A percentile compares a stretch with the other conserved stretches of the same genome.
phyloP scores from a whole-genome alignment of 1,140 invertebrate genomes.

The Drosophila willistoni region DNA sequence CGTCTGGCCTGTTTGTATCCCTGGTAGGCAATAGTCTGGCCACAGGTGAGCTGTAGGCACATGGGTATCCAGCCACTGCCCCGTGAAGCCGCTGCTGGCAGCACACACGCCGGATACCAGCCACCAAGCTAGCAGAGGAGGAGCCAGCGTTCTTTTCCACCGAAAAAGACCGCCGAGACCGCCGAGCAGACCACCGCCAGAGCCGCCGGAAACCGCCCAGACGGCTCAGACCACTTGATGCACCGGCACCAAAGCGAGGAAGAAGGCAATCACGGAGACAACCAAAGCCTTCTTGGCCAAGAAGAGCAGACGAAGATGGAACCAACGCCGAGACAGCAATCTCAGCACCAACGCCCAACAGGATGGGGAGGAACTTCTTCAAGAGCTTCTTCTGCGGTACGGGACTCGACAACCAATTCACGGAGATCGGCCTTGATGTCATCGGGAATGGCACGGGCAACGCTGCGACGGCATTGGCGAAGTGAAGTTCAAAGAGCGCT shows the following conservation, averaged over 20 bases:
- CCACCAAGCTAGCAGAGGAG: constrained; percentile 60
- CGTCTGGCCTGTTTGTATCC: constrained; percentile 82
- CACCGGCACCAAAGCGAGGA: constrained; percentile 85
- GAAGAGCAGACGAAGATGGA: constrained; percentile 86
- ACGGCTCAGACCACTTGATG: constrained; percentile 85
- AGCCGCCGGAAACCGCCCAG: constrained; percentile 68
- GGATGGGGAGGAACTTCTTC: constrained; percentile 85
- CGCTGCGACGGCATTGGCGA: constrained; percentile 84
- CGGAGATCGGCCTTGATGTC: constrained; percentile 85
- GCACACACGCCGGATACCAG: constrained; percentile 78
- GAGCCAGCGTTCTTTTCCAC: constrained; percentile 73
- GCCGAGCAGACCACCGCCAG: constrained; percentile 75
- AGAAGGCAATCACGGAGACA: constrained; percentile 86
- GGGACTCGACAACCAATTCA: constrained; percentile 86
- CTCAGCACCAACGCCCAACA: constrained; percentile 86
- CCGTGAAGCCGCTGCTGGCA: constrained; percentile 65
- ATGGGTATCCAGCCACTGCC: constrained; percentile 79
- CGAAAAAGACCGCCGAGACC: constrained; percentile 78
- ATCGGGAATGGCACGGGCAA: constrained; percentile 83
- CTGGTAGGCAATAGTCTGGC: constrained; percentile 84
- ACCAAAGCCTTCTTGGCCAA: constrained; percentile 88
- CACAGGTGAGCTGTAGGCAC: constrained; percentile 82
- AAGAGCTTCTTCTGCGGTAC: constrained; percentile 87
- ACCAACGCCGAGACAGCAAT: constrained; percentile 85
- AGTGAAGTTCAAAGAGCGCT: constrained; percentile 85